A percentile compares a stretch with the other conserved stretches of the same genome.
These are phyloP conservation scores for Pelecanus crispus DNA, from an alignment of 2,113 vertebrate species.

Conservation along the genomic window DNA sequence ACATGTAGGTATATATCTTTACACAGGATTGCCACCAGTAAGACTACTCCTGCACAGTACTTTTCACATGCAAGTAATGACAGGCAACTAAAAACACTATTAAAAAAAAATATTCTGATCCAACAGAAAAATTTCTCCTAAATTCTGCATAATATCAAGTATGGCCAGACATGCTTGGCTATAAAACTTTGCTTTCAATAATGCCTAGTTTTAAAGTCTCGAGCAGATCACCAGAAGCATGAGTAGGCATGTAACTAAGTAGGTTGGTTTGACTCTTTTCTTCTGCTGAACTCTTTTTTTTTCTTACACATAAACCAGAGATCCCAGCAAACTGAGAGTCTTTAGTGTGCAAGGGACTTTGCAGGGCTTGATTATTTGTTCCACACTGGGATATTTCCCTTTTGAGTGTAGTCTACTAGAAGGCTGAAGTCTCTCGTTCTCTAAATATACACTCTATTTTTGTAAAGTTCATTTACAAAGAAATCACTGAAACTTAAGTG, in stretches of 20 bases:
- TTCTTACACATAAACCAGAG: not conserved
- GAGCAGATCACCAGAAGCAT: not conserved
- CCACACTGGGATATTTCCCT: not conserved
- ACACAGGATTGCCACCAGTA: not conserved
- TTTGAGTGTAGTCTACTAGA: not conserved
- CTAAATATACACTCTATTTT: not conserved
- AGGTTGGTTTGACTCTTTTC: not conserved
- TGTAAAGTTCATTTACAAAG: not conserved
- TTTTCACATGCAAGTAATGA: not conserved
- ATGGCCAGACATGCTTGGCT: not conserved
- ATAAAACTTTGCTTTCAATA: not conserved
- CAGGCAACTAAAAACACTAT: not conserved
- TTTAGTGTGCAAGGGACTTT: not conserved
- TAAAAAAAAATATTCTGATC: not conserved
- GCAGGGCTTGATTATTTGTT: not conserved
- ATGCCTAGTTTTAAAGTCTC: not conserved
- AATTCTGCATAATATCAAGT: not conserved
- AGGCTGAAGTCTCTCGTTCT: not conserved
- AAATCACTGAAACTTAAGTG: not conserved
- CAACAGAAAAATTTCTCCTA: not conserved
- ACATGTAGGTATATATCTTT: not conserved
- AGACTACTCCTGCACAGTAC: not conserved
- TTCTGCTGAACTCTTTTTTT: not conserved
- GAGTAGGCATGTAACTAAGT: not conserved
- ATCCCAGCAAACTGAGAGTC: not conserved